A percentile compares a stretch with the other conserved stretches of the same genome.
phyloP scores from a whole-genome alignment of 2,113 vertebrate genomes.

The Athene cunicularia region DNA sequence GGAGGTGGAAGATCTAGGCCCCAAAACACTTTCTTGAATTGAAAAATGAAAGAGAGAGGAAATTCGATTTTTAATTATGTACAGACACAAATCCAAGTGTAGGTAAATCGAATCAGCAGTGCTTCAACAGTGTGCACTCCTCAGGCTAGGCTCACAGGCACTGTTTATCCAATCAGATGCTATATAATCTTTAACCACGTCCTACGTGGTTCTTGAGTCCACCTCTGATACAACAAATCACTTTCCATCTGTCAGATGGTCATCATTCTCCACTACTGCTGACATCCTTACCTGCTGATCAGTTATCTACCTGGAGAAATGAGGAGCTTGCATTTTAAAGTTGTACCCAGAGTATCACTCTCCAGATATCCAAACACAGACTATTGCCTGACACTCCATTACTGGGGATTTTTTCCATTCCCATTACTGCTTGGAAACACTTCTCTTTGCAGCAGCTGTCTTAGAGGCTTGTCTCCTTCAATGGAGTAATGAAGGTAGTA shows the following conservation, averaged over 20 bases:
- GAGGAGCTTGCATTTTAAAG: background rate
- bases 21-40: background rate
- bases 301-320: background rate
- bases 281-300: background rate
- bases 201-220: background rate
- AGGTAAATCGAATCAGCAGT: background rate
- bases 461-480: background rate
- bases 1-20: background rate
- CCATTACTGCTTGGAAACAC: background rate
- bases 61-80: background rate
- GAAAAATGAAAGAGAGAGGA: background rate
- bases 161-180: background rate
- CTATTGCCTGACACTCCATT: constrained; percentile 36
- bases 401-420: background rate
- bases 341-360: background rate
- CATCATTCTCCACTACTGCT: background rate
- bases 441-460: background rate
- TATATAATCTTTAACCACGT: background rate
- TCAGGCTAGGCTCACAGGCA: background rate
- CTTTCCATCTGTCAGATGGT: background rate
- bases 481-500: background rate
- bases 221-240: background rate
- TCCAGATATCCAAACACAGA: constrained; percentile 41
- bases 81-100: background rate
- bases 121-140: background rate